Conservation (phyloP, 2,888 invertebrate genomes). For the Portevinia maculata region DNA sequence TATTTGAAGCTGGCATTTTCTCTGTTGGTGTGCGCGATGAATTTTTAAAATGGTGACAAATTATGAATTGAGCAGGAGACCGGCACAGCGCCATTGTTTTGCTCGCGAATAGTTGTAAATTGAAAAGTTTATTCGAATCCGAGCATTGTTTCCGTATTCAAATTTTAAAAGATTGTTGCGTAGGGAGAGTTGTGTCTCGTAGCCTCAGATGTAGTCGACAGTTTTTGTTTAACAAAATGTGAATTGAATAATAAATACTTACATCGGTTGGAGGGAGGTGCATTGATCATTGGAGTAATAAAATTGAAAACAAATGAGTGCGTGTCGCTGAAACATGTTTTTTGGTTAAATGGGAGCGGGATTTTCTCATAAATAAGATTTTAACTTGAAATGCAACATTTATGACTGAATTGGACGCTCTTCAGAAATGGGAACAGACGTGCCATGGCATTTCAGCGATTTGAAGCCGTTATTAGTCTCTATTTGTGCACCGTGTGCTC, state of each 20-base stretch:
- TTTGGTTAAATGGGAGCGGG: no score
- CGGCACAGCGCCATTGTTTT: conserved; percentile 74
- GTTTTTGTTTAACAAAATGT: background rate
- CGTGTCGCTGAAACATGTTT: background rate
- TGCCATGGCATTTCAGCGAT: no score
- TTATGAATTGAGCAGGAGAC: conserved; percentile 71
- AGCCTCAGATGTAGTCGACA: conserved; percentile 7
- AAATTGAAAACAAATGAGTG: background rate
- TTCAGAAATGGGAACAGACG: no score
- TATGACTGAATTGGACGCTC: no score
- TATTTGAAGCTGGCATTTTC: conserved; percentile 68
- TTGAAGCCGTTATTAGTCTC: no score
- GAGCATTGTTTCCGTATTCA: conserved; percentile 31
- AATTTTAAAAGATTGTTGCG: conserved; percentile 3
- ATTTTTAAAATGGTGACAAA: conserved; percentile 75
- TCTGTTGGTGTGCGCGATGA: conserved; percentile 72
- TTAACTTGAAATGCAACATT: no score
- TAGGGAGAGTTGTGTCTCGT: conserved; percentile 9
- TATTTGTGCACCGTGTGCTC: no score
- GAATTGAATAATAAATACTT: background rate
- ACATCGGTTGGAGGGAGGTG: background rate
- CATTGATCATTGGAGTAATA: conserved; percentile 19
- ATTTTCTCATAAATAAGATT: no score
- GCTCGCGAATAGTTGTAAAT: conserved; percentile 70
- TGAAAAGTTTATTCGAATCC: conserved; percentile 73